Percentiles rank a stretch among this genome's conserved stretches.
phyloP scores from a whole-genome alignment of 2,888 invertebrate species.

The Volucella inanis region DNA sequence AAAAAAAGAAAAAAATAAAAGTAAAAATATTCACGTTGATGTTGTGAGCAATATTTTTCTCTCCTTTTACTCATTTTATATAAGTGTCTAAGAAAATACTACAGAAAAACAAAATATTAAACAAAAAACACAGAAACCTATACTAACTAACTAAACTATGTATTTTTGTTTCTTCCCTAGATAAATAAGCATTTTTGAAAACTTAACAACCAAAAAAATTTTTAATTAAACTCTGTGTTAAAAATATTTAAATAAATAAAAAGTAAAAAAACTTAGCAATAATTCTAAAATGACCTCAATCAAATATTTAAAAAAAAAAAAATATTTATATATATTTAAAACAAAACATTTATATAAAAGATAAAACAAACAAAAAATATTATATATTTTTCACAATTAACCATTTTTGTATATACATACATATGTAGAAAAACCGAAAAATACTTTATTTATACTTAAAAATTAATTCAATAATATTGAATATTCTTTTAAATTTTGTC shows the following conservation, averaged over 20 bases:
- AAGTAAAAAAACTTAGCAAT: constrained; percentile 80
- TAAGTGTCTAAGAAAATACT: constrained; percentile 73
- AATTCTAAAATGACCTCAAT: constrained; percentile 83
- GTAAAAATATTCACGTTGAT: constrained; percentile 82
- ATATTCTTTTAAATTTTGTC: constrained; percentile 17
- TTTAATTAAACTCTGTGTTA: constrained; percentile 50
- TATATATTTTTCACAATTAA: constrained; percentile 75
- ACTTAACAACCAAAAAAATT: constrained; percentile 20
- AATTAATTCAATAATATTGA: constrained; percentile 55
- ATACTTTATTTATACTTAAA: constrained; percentile 61
- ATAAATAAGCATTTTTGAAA: constrained; percentile 43
- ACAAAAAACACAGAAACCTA: constrained; percentile 76
- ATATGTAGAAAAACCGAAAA: constrained; percentile 54
- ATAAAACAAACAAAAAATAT: constrained; percentile 60
- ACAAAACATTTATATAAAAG: constrained; percentile 75
- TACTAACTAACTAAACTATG: constrained; percentile 47
- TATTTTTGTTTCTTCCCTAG: constrained; percentile 49
- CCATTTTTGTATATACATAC: constrained; percentile 71
- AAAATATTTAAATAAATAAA: constrained; percentile 59
- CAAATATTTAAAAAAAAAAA: constrained; percentile 79
- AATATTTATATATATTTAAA: constrained; percentile 75
- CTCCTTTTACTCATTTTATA: constrained; percentile 76
- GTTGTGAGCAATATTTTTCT: constrained; percentile 81
- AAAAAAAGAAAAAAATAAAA: constrained; percentile 72
- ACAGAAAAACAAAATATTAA: constrained; percentile 63